Conservation (phyloP, 1,140 invertebrate species). For the Charaxes varanes region DNA sequence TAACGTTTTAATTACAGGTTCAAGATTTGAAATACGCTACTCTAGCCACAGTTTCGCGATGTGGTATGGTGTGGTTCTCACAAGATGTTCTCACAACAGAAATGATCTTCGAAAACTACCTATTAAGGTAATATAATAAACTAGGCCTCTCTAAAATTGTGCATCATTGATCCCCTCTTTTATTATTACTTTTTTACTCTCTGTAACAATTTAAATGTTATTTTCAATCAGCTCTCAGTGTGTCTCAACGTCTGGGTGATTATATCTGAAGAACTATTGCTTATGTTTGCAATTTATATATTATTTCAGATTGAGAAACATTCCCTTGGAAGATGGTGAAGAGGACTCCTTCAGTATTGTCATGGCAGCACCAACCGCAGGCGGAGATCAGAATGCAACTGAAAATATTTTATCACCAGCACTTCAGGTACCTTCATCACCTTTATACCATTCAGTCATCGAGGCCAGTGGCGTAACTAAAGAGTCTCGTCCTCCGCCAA, state of each 20-base stretch:
- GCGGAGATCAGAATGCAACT: slow-evolving; percentile 58
- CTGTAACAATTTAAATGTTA: no score
- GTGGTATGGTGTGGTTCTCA: slow-evolving; percentile 99
- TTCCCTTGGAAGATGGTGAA: slow-evolving; percentile 94
- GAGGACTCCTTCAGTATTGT: slow-evolving; percentile 79
- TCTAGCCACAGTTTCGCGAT: slow-evolving; percentile 98
- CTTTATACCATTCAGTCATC: neutral
- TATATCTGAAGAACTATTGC: no score
- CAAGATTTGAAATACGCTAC: slow-evolving; percentile 99
- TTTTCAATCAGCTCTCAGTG: no score
- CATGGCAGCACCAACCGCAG: slow-evolving; percentile 58
- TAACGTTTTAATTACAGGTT: slow-evolving; percentile 20
- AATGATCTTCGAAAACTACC: slow-evolving; percentile 99
- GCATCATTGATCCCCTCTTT: no score
- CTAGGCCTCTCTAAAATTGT: no score
- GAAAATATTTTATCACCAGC: slow-evolving; percentile 89
- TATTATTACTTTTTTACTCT: no score
- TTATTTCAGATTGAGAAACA: slow-evolving; percentile 83
- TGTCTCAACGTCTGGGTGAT: no score
- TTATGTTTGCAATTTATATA: slow-evolving; percentile 10
- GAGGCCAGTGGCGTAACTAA: no score
- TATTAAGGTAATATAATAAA: slow-evolving; percentile 76
- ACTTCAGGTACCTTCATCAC: slow-evolving; percentile 76
- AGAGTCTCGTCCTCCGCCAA: no score
- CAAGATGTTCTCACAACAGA: slow-evolving; percentile 98